Conservation (phyloP, 2,113 vertebrate species). For the Agapornis roseicollis region DNA sequence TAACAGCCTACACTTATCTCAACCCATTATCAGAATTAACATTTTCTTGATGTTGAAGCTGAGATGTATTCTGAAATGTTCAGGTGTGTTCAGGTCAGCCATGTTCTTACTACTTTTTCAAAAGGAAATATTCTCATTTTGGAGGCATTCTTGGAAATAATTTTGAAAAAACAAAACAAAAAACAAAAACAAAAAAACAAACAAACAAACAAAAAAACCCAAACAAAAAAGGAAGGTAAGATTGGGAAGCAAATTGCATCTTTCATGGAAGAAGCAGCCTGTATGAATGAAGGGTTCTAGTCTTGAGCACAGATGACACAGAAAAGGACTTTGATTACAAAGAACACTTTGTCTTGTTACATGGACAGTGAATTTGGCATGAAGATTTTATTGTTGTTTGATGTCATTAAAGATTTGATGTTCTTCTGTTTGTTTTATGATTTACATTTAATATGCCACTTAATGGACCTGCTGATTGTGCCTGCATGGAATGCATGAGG, state of each 20-base stretch:
- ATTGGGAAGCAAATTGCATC: neutral
- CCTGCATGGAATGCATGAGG: neutral
- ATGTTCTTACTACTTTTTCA: neutral
- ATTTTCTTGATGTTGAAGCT: neutral
- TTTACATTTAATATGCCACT: constrained; percentile 27
- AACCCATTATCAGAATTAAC: neutral
- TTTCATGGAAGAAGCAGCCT: neutral
- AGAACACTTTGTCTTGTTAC: neutral
- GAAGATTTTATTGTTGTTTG: constrained; percentile 24
- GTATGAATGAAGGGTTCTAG: neutral
- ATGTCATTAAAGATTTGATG: neutral
- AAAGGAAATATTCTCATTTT: neutral
- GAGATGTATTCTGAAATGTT: neutral
- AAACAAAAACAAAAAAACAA: too few relatives aligned
- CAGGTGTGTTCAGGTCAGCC: neutral
- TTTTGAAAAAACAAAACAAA: neutral
- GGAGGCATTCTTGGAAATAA: neutral
- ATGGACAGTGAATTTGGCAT: constrained; percentile 13
- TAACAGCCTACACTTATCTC: neutral
- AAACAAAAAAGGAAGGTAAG: neutral
- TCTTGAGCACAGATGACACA: neutral
- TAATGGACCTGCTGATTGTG: constrained; percentile 31
- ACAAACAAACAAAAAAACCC: too few relatives aligned
- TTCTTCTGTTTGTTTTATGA: constrained; percentile 36
- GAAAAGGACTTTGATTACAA: neutral